A percentile compares a stretch with the other conserved stretches of the same genome.
These are phyloP conservation scores for Coregonus ussuriensis DNA, from an alignment of 2,797 vertebrate species.

Conservation along the genomic window DNA sequence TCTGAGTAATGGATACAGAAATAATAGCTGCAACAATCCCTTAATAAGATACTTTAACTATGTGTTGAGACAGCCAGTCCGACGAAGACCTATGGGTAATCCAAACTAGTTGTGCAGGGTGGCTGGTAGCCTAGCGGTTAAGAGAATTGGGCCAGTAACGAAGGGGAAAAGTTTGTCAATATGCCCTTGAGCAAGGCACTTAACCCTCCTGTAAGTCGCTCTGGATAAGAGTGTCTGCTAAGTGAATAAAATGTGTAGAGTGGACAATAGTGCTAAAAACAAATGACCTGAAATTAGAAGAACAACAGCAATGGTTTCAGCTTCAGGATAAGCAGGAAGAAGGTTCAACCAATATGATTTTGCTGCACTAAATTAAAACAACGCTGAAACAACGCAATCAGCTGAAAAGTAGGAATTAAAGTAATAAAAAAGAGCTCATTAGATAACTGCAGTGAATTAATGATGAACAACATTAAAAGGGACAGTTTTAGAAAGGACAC, in stretches of 20 bases:
- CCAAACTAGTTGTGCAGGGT: no score
- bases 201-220: no score
- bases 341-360: constrained; percentile 27
- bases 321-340: constrained; percentile 12
- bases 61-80: no score
- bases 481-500: neutral
- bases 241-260: neutral
- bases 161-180: no score
- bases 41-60: no score
- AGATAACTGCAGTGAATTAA: constrained; percentile 23
- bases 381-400: constrained; percentile 31
- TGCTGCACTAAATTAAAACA: constrained; percentile 33
- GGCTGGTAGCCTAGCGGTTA: no score
- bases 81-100: no score
- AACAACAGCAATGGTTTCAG: constrained; percentile 34
- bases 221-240: neutral
- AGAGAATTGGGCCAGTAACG: no score
- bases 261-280: neutral
- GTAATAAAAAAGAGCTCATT: constrained; percentile 26
- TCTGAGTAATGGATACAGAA: no score
- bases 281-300: constrained; percentile 12
- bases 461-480: constrained; percentile 11
- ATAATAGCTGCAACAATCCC: no score
- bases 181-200: no score
- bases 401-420: constrained; percentile 23